phyloP scores from a whole-genome alignment of 2,888 invertebrate species.

The Heteromyza rotundicornis region DNA sequence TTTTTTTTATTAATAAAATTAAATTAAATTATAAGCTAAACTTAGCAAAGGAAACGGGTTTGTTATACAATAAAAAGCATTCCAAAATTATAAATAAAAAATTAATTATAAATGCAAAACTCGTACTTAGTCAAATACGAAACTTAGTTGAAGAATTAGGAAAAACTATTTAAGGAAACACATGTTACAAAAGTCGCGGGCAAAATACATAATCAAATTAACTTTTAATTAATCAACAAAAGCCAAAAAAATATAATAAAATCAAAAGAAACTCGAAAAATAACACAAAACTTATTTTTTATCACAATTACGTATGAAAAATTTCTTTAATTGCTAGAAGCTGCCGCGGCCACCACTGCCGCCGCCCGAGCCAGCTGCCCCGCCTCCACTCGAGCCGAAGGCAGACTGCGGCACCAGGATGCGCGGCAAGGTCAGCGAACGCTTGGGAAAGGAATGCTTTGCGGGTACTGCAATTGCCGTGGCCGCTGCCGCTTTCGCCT shows the following conservation, averaged over 20 bases:
- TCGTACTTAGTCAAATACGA: constrained; percentile 31
- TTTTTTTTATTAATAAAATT: constrained; percentile 8
- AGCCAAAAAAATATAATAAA: constrained; percentile 16
- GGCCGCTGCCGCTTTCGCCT: constrained; percentile 10
- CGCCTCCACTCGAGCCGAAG: constrained; percentile 30
- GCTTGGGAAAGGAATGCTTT: constrained; percentile 48
- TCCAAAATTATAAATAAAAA: constrained; percentile 30
- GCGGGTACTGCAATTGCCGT: constrained; percentile 33
- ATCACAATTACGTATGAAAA: constrained; percentile 60
- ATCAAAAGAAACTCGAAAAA: constrained; percentile 17
- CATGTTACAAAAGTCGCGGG: constrained; percentile 42
- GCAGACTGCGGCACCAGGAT: constrained; percentile 42
- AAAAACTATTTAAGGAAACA: constrained; percentile 42
- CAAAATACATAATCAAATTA: neutral
- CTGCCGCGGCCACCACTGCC: constrained; percentile 42
- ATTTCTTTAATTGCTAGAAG: constrained; percentile 60
- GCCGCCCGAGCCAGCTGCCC: constrained; percentile 31
- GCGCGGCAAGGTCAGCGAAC: constrained; percentile 52
- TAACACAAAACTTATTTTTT: constrained; percentile 47
- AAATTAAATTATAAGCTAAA: no score
- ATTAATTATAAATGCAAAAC: constrained; percentile 18
- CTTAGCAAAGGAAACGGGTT: no score
- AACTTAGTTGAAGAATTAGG: constrained; percentile 24
- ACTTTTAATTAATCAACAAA: neutral
- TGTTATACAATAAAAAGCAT: constrained; percentile 22